These are phyloP conservation scores for Corythoichthys haematopterus DNA, from an alignment of 2,113 vertebrate species.

Conservation along the genomic window DNA sequence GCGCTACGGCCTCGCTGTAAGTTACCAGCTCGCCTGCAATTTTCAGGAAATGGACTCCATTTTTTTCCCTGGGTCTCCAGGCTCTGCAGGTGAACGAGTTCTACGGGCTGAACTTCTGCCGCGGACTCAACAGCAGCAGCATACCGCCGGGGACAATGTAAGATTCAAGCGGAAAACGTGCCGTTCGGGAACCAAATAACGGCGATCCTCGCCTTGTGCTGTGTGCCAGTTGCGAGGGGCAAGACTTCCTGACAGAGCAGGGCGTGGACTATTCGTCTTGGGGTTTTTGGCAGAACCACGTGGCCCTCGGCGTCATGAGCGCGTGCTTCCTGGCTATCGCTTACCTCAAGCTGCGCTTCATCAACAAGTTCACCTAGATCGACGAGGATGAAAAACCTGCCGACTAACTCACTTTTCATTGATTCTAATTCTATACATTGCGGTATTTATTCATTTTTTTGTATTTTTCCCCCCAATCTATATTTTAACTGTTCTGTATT, in stretches of 20 bases:
- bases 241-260: slow-evolving; percentile 69
- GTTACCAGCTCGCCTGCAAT: slow-evolving; percentile 33
- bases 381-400: neutral
- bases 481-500: too few relatives aligned
- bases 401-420: too few relatives aligned
- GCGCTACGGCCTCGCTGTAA: slow-evolving; percentile 79
- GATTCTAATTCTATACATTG: too few relatives aligned
- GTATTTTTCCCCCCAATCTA: too few relatives aligned
- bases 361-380: slow-evolving; percentile 83
- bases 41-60: too few relatives aligned
- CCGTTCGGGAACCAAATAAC: too few relatives aligned
- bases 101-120: slow-evolving; percentile 70
- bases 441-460: neutral
- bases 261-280: slow-evolving; percentile 76
- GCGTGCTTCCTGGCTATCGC: slow-evolving; percentile 78
- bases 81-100: slow-evolving; percentile 83
- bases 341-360: slow-evolving; percentile 82
- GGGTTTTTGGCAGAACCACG: slow-evolving; percentile 86
- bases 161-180: slow-evolving; percentile 9
- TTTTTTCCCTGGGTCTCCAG: slow-evolving; percentile 49
- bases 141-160: slow-evolving; percentile 17
- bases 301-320: slow-evolving; percentile 79
- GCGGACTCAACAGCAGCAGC: accelerated
- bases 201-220: neutral
- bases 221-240: slow-evolving; percentile 72